Percentiles rank a stretch among this genome's conserved stretches.
phyloP scores from a whole-genome alignment of 1,140 invertebrate genomes.

The Drosophila sechellia region DNA sequence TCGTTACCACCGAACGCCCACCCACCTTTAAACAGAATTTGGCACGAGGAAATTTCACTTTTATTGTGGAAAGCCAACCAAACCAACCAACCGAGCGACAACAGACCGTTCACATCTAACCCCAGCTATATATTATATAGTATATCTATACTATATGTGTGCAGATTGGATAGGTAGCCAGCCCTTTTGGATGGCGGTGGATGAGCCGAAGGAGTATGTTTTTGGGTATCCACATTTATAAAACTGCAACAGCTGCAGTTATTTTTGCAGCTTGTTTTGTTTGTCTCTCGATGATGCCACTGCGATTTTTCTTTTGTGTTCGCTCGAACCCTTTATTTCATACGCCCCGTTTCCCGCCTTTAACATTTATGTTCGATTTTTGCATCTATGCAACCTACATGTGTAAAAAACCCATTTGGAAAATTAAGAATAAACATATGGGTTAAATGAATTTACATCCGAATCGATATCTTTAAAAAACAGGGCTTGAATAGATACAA shows the following conservation, averaged over 20 bases:
- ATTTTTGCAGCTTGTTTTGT: constrained; percentile 72
- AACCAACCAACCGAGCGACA: constrained; percentile 34
- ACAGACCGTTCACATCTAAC: constrained; percentile 17
- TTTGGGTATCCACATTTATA: constrained; percentile 64
- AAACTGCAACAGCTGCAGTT: constrained; percentile 82
- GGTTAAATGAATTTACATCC: constrained; percentile 41
- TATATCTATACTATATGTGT: constrained; percentile 7
- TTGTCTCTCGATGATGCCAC: constrained; percentile 49
- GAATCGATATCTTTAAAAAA: constrained; percentile 17
- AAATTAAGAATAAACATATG: constrained; percentile 39
- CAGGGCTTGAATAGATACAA: too few species aligned
- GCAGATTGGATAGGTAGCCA: constrained; percentile 15
- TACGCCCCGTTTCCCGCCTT: neutral
- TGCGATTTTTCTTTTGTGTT: constrained; percentile 21
- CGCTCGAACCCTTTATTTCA: neutral
- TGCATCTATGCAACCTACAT: constrained; percentile 5
- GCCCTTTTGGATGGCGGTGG: constrained; percentile 20
- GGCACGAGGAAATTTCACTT: constrained; percentile 58
- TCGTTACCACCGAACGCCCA: constrained; percentile 21
- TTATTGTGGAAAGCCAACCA: constrained; percentile 35
- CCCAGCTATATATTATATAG: constrained; percentile 1
- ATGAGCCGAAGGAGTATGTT: constrained; percentile 17
- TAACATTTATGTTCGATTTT: constrained; percentile 63
- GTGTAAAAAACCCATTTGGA: constrained; percentile 1
- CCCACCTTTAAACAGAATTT: constrained; percentile 28